Conservation (phyloP, 2,888 invertebrate species). For the Arge pagana region DNA sequence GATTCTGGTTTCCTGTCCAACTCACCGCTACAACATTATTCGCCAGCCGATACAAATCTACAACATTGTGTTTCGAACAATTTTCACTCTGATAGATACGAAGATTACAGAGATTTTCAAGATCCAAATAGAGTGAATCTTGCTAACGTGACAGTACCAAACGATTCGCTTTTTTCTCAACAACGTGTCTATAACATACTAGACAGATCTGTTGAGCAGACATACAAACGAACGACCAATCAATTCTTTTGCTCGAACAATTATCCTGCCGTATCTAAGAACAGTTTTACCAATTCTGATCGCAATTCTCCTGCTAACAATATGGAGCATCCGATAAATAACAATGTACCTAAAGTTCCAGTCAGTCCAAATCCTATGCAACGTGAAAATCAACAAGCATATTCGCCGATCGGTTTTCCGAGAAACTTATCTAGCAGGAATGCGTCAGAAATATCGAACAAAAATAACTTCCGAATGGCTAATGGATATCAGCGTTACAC, state of each 20-base stretch:
- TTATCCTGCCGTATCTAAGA: slow-evolving; percentile 37
- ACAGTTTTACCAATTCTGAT: slow-evolving; percentile 38
- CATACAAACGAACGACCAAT: slow-evolving; percentile 44
- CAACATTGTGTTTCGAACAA: slow-evolving; percentile 46
- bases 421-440: slow-evolving; percentile 39
- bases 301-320: slow-evolving; percentile 33
- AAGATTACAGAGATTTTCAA: slow-evolving; percentile 48
- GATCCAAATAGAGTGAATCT: slow-evolving; percentile 41
- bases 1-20: slow-evolving; percentile 52
- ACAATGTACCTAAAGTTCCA: slow-evolving; percentile 42
- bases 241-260: slow-evolving; percentile 43
- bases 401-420: slow-evolving; percentile 49
- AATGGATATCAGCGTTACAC: slow-evolving; percentile 49
- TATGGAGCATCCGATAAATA: slow-evolving; percentile 45
- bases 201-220: slow-evolving; percentile 46
- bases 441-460: slow-evolving; percentile 40
- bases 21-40: slow-evolving; percentile 51
- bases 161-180: slow-evolving; percentile 36
- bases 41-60: slow-evolving; percentile 46
- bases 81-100: slow-evolving; percentile 42
- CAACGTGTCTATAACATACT: slow-evolving; percentile 38
- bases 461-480: slow-evolving; percentile 46
- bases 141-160: slow-evolving; percentile 37
- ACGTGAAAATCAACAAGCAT: slow-evolving; percentile 35
- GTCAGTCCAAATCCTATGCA: slow-evolving; percentile 39